phyloP scores from a whole-genome alignment of 2,113 vertebrate genomes.

The Stigmatopora nigra region DNA sequence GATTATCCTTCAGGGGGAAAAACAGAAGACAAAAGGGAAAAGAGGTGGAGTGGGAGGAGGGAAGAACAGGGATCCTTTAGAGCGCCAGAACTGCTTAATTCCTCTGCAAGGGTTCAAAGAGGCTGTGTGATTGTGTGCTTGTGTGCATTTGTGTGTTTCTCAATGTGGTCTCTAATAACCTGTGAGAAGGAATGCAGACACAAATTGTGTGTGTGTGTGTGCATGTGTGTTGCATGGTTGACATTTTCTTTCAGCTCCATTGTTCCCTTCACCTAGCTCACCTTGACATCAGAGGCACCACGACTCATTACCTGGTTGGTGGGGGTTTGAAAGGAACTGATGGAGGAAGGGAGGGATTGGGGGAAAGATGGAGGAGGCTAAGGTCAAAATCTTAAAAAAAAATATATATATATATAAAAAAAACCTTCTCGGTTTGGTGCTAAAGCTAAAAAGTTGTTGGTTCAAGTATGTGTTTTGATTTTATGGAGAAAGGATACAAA shows the following conservation, averaged over 20 bases:
- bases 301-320: constrained; percentile 65
- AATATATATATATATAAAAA: too few relatives aligned
- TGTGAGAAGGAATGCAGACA: constrained; percentile 35
- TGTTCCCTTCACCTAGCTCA: constrained; percentile 65
- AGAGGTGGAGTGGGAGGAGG: constrained; percentile 60
- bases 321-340: constrained; percentile 59
- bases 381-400: not conserved
- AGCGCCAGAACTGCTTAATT: constrained; percentile 59
- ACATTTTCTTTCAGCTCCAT: constrained; percentile 68
- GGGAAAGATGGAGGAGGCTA: not conserved
- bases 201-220: not conserved
- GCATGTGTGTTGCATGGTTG: constrained; percentile 34
- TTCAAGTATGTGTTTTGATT: too few relatives aligned
- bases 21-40: constrained; percentile 55
- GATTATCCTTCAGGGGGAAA: constrained; percentile 54
- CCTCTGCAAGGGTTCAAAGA: constrained; percentile 66
- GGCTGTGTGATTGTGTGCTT: constrained; percentile 32
- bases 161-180: constrained; percentile 60
- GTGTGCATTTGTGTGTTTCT: constrained; percentile 24
- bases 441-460: too few relatives aligned
- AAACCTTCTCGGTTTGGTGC: too few relatives aligned
- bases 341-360: constrained; percentile 30
- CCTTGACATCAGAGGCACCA: constrained; percentile 69
- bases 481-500: too few relatives aligned
- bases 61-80: constrained; percentile 49